These are phyloP conservation scores for Gastrophryne carolinensis DNA, from an alignment of 2,797 vertebrate genomes.

Conservation along the genomic window DNA sequence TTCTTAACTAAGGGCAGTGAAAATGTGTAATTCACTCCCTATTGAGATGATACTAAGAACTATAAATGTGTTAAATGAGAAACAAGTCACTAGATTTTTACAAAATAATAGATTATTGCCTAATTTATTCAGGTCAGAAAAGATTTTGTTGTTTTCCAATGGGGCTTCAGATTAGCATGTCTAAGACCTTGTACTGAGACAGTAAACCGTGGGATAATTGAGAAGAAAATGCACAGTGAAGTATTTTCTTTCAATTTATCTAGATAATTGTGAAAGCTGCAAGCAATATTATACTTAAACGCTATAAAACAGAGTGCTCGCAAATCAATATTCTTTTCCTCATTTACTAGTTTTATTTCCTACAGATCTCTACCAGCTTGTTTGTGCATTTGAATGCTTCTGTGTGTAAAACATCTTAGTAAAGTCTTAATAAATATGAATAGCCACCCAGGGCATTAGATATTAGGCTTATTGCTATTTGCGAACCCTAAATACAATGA, in stretches of 20 bases:
- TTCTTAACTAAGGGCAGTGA: conserved; percentile 50
- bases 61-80: conserved; percentile 49
- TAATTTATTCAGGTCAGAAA: conserved; percentile 49
- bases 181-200: conserved; percentile 42
- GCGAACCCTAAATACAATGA: too few relatives aligned
- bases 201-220: conserved; percentile 47
- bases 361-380: conserved; percentile 19
- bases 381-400: conserved; percentile 33
- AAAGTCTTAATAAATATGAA: conserved; percentile 33
- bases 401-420: conserved; percentile 22
- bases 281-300: conserved; percentile 49
- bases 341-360: conserved; percentile 40
- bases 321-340: conserved; percentile 48
- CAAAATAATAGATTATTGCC: conserved; percentile 45
- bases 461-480: conserved; percentile 38
- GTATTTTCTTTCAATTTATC: conserved; percentile 50
- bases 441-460: conserved; percentile 15
- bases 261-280: conserved; percentile 51
- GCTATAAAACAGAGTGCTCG: conserved; percentile 38
- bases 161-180: conserved; percentile 48
- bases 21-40: conserved; percentile 45
- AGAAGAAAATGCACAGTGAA: conserved; percentile 49
- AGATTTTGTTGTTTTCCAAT: conserved; percentile 49
- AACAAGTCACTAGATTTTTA: conserved; percentile 39
- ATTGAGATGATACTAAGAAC: conserved; percentile 46